A percentile compares a stretch with the other conserved stretches of the same genome.
phyloP scores from a whole-genome alignment of 2,797 vertebrate species.

The Orientallactaga sibirica region DNA sequence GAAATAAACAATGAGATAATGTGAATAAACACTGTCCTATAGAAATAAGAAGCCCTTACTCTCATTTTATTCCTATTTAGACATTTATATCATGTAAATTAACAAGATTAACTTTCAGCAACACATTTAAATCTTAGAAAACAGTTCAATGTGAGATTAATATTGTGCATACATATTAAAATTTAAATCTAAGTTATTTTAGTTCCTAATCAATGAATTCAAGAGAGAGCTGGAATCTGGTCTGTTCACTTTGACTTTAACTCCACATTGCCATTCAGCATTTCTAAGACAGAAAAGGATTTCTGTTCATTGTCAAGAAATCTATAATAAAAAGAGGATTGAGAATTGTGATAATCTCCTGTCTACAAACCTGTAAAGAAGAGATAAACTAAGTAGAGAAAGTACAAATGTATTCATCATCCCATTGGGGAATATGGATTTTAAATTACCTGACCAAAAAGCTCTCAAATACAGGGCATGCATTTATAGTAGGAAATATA shows the following conservation, averaged over 20 bases:
- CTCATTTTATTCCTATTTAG: not conserved
- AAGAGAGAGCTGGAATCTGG: not conserved
- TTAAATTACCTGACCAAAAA: constrained; percentile 37
- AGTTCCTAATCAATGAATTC: constrained; percentile 13
- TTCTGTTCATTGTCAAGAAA: constrained; percentile 51
- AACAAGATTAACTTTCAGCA: not conserved
- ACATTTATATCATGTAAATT: constrained; percentile 26
- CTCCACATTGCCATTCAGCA: not conserved
- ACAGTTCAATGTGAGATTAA: not conserved
- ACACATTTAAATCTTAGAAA: not conserved
- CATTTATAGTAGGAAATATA: not conserved
- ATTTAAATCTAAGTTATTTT: constrained; percentile 20
- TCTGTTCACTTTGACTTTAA: constrained; percentile 27
- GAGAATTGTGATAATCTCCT: constrained; percentile 46
- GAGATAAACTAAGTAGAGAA: constrained; percentile 59
- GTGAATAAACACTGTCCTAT: not conserved
- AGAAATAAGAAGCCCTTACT: too few species aligned
- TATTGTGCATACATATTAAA: not conserved
- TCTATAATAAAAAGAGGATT: not conserved
- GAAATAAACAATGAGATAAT: not conserved
- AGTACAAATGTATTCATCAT: not conserved
- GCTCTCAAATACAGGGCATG: not conserved
- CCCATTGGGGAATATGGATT: not conserved
- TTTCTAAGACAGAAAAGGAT: constrained; percentile 7
- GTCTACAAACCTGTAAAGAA: constrained; percentile 62